Conservation (phyloP, 2,113 vertebrate genomes). For the Lichenostomus cassidix region DNA sequence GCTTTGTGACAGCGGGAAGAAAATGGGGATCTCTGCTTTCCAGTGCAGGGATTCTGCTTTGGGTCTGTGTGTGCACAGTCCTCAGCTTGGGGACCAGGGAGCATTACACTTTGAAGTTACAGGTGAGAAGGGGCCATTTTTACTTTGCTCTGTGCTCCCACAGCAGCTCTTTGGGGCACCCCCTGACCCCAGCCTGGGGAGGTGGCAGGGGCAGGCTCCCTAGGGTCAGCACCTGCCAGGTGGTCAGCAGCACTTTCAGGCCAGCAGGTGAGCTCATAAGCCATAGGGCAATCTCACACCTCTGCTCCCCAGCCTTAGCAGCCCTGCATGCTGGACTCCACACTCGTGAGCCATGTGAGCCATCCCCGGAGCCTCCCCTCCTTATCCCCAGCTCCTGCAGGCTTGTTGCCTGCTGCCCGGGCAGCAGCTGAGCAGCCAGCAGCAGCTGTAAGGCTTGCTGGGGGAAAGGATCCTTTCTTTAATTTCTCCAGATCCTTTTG, state of each 20-base stretch:
- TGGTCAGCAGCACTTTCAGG: neutral
- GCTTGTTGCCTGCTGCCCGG: neutral
- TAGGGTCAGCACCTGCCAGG: rapidly evolving
- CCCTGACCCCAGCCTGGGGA: neutral
- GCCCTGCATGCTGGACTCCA: neutral
- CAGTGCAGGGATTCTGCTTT: rapidly evolving
- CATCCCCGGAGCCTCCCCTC: rapidly evolving
- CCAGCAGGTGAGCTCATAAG: rapidly evolving
- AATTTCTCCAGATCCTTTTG: neutral
- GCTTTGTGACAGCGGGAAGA: neutral
- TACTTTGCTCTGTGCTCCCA: neutral
- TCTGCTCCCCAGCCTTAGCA: neutral
- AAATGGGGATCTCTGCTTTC: neutral
- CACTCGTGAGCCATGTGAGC: rapidly evolving
- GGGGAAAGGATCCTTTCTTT: neutral
- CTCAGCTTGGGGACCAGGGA: rapidly evolving
- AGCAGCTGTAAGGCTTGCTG: neutral
- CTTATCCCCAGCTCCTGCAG: neutral
- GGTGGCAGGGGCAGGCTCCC: neutral
- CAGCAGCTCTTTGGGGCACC: neutral
- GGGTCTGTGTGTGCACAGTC: neutral
- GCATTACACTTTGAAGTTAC: neutral
- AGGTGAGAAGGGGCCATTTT: neutral
- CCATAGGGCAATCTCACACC: neutral
- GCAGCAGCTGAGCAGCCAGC: conserved; percentile 22